Percentiles rank a stretch among this genome's conserved stretches.
Conservation (phyloP, 2,888 invertebrate species). For the Chloromyia formosa region DNA sequence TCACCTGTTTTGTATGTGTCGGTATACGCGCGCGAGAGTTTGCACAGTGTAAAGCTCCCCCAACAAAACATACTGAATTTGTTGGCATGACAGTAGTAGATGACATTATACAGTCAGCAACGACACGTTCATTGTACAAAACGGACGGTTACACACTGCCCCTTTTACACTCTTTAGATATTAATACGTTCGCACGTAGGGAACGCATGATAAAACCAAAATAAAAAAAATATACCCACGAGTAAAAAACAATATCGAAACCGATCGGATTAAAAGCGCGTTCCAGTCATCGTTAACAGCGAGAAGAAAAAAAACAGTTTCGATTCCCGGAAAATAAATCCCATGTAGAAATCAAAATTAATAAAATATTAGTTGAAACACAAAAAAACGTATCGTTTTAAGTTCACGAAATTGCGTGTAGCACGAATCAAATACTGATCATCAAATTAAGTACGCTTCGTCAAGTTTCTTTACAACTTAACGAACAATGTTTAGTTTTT, state of each 20-base stretch:
- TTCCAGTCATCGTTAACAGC: constrained; percentile 1
- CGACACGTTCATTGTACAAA: constrained; percentile 47
- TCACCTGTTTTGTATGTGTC: constrained; percentile 41
- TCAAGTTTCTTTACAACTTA: constrained; percentile 4
- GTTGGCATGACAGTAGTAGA: constrained; percentile 42
- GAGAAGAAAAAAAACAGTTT: background rate
- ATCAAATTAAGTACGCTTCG: background rate
- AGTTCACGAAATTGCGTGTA: background rate
- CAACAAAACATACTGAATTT: constrained; percentile 31
- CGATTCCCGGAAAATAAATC: background rate
- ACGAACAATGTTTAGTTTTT: background rate
- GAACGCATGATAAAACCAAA: constrained; percentile 32
- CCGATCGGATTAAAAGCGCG: constrained; percentile 29
- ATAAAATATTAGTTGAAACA: background rate
- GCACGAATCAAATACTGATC: constrained; percentile 20
- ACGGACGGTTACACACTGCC: constrained; percentile 45
- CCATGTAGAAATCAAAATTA: background rate
- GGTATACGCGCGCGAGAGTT: constrained; percentile 7
- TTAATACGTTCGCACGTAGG: constrained; percentile 38
- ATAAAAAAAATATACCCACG: background rate
- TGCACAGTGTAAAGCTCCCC: constrained; percentile 40
- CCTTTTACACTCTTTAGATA: constrained; percentile 30
- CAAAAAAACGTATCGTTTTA: background rate
- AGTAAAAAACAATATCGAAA: background rate
- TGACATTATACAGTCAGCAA: constrained; percentile 46